Evolutionary conservation across 2,797 vertebrate species (phyloP).

Genomic region (Galagoides demidoff): DNA sequence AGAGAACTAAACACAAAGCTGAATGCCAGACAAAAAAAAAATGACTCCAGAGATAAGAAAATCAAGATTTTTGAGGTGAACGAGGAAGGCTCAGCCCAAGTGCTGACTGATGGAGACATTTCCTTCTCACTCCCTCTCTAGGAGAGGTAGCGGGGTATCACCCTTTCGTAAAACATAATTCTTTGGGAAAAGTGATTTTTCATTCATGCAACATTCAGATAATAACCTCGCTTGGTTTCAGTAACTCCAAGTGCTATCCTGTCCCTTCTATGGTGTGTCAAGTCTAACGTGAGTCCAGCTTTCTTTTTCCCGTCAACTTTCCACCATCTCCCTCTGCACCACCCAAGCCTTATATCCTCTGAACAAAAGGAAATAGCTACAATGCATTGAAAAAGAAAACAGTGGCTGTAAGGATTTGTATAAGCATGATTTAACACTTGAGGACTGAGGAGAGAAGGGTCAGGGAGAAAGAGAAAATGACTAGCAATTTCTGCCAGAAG

Average conservation of each 20-base stretch:
- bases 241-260: conserved; percentile 67
- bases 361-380: conserved; percentile 98
- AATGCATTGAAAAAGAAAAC: conserved; percentile 98
- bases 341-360: conserved; percentile 95
- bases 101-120: background rate
- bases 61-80: background rate
- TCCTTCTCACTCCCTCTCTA: accelerated
- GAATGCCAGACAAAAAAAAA: background rate
- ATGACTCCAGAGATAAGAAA: background rate
- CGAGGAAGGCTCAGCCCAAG: background rate
- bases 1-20: background rate
- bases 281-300: conserved; percentile 83
- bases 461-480: background rate
- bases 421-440: conserved; percentile 77
- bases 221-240: conserved; percentile 69
- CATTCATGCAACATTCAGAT: background rate
- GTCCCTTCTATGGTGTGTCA: conserved; percentile 82
- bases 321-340: conserved; percentile 91
- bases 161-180: background rate
- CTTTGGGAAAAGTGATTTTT: background rate
- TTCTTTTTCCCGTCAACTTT: conserved; percentile 89
- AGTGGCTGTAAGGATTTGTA: conserved; percentile 82
- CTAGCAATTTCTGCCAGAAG: background rate
- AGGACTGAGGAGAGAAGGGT: conserved; percentile 73
- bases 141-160: too few relatives aligned